phyloP scores from a whole-genome alignment of 2,888 invertebrate genomes.

The Halictus quadricinctus region DNA sequence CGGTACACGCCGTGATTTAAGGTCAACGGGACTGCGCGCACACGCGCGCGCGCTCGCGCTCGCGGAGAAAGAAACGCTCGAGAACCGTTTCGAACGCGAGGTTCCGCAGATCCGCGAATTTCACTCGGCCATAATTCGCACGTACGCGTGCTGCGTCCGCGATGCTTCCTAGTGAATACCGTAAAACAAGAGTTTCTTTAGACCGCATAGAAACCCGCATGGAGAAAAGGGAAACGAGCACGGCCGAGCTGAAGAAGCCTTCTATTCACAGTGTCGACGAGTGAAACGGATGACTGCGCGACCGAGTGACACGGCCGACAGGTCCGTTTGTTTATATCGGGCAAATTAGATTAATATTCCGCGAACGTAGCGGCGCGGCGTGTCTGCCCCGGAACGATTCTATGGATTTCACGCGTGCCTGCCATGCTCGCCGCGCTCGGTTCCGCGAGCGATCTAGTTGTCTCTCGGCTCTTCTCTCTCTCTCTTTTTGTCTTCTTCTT shows the following conservation, averaged over 20 bases:
- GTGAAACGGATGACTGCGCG: conserved; percentile 37
- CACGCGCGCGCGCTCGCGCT: too few species aligned
- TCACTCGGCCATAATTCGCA: conserved; percentile 15
- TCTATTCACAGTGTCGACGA: conserved; percentile 40
- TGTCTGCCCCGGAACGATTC: conserved; percentile 44
- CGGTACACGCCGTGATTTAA: conserved; percentile 2
- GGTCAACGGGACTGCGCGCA: conserved; percentile 9
- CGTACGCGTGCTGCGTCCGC: conserved; percentile 3
- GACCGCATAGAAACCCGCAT: conserved; percentile 13
- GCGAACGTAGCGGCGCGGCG: conserved; percentile 47
- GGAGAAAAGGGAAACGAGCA: conserved; percentile 21
- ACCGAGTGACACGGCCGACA: conserved; percentile 39
- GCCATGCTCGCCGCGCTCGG: conserved; percentile 18
- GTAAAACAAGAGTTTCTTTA: neutral
- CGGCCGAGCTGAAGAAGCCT: conserved; percentile 3
- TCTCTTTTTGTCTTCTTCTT: neutral
- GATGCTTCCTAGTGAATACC: conserved; percentile 17
- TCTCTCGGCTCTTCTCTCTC: neutral
- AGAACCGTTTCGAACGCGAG: neutral
- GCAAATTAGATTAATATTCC: conserved; percentile 68
- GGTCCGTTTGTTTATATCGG: conserved; percentile 50
- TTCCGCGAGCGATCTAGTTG: neutral
- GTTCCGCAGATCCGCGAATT: conserved; percentile 9
- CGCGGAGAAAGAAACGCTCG: neutral
- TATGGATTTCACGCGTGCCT: conserved; percentile 55